These are phyloP conservation scores for Caenorhabditis sp. DNA, from an alignment of 2,888 invertebrate genomes.

Conservation along the genomic window DNA sequence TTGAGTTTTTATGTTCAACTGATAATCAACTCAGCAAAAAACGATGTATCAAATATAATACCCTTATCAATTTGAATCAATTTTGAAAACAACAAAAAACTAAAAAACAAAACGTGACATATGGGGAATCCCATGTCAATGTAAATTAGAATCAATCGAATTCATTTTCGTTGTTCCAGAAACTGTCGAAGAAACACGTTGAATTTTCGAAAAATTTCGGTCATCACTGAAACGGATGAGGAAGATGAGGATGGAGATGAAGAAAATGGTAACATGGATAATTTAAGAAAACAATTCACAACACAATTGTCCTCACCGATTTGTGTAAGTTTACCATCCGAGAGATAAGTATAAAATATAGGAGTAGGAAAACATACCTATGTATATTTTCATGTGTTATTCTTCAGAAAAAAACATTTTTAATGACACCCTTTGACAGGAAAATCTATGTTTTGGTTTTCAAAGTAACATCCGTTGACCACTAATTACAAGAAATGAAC, in stretches of 20 bases:
- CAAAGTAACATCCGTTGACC: too few species aligned
- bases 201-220: conserved; percentile 19
- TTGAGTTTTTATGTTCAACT: not conserved
- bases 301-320: not conserved
- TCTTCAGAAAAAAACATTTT: too few species aligned
- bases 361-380: too few species aligned
- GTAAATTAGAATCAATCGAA: not conserved
- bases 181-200: conserved; percentile 3
- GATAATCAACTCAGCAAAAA: not conserved
- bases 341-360: not conserved
- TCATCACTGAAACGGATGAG: conserved; percentile 40
- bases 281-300: not conserved
- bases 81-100: not conserved
- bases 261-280: not conserved
- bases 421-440: too few species aligned
- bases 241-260: conserved; percentile 8
- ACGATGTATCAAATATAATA: not conserved
- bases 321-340: not conserved
- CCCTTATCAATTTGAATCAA: not conserved
- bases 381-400: too few species aligned
- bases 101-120: not conserved
- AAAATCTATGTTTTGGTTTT: too few species aligned
- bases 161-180: not conserved
- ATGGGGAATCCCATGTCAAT: not conserved
- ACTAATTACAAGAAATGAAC: too few species aligned